Base-by-base conservation (phyloP, 2,888 invertebrate genomes). In the Dynastes tityus region DNA sequence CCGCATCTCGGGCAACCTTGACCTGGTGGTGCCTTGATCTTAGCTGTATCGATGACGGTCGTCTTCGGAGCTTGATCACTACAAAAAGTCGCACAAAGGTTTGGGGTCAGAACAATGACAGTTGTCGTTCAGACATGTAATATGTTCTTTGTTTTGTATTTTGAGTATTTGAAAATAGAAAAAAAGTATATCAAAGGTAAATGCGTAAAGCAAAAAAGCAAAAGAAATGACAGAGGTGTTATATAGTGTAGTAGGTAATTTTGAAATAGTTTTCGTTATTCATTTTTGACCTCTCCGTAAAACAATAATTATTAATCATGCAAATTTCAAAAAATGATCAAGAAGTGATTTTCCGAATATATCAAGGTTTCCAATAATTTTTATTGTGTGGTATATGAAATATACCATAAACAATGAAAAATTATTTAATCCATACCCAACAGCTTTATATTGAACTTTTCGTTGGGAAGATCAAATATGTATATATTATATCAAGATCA, bases 1-100 rank as follows among this genome's bases (percentile, higher is more conserved):
- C 96, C 96, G 87, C 97, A 97, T 83, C 96, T 93, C 2, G 96
- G 97, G 87, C 97, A 97, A 76, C 97, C 97, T 88, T 96, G 93
- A 83, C 97, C 97, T 68, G 95, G 94, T 22, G 94, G 91, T 13
- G 96, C 97, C 90, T 92, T 91, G 88, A 97, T 96, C 80, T 90
- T 89, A 58, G 95, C 93, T 27, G 96, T 96, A 88, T 97, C 95
- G 84, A 94, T 92, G 86, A 94, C 91, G 82, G 94, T 94, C 58
- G 94, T 95, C 87, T 91, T 94, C 73, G 95, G 95, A 79, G 95
- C 95, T 86, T 92, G 92, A 79, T 95, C 95, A 88, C 95, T 95
- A 87, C 80, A 82, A 74, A 79, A 55, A 9, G 13, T 55, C 40
- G 37, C 40, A 6, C 9, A n/a, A 55, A 55, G 11, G 11, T 63